Conservation (phyloP, 2,888 invertebrate genomes). For the Antitype chi region DNA sequence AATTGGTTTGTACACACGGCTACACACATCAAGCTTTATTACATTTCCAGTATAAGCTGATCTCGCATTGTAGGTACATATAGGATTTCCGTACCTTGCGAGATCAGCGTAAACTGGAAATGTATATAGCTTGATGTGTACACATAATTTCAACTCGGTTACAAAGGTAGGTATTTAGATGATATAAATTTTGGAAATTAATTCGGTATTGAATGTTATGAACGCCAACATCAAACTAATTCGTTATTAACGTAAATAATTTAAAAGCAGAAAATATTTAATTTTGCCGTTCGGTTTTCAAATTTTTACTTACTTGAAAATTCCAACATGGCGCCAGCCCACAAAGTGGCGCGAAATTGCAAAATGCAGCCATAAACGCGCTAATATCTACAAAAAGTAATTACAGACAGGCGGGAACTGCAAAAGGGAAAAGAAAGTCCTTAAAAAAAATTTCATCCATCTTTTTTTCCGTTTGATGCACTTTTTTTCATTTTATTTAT, state of each 20-base stretch:
- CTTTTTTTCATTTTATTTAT: no score
- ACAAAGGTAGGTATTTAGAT: neutral
- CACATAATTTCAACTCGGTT: neutral
- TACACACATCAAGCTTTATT: no score
- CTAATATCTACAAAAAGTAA: conserved; percentile 52
- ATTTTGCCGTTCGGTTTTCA: conserved; percentile 27
- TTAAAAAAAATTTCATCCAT: neutral
- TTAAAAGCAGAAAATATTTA: neutral
- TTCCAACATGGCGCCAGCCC: conserved; percentile 41
- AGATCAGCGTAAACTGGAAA: no score
- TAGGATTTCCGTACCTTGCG: no score
- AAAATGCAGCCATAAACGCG: conserved; percentile 38
- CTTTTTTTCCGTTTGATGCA: neutral
- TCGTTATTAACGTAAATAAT: neutral
- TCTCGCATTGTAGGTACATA: no score
- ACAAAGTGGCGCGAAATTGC: conserved; percentile 44
- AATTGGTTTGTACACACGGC: conserved; percentile 14
- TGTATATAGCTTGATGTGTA: no score
- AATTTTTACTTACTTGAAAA: conserved; percentile 11
- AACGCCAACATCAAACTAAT: neutral
- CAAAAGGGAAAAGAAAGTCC: conserved; percentile 28
- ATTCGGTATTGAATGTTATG: neutral
- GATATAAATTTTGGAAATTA: neutral
- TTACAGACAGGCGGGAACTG: conserved; percentile 34
- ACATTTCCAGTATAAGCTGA: no score